Conservation (phyloP, 2,113 vertebrate species). For the Trichechus manatus region DNA sequence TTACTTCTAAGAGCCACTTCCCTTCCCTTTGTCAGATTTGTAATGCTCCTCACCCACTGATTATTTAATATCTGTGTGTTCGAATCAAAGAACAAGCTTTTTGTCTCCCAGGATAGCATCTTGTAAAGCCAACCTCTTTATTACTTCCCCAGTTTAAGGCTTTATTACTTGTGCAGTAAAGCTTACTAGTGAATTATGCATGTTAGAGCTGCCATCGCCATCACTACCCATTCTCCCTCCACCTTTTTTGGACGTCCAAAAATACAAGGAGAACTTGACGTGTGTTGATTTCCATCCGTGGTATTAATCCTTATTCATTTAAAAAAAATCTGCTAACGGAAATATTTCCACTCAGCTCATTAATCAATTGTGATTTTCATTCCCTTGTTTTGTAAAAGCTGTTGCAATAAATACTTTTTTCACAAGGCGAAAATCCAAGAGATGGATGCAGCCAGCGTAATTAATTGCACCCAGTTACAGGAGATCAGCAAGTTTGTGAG, state of each 20-base stretch:
- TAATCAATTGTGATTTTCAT: constrained; percentile 97
- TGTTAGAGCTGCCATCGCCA: constrained; percentile 36
- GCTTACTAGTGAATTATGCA: constrained; percentile 77
- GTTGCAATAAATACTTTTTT: constrained; percentile 96
- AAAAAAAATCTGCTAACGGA: constrained; percentile 93
- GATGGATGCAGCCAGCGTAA: constrained; percentile 99
- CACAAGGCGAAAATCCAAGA: constrained; percentile 95
- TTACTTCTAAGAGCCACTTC: constrained; percentile 78
- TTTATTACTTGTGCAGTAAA: constrained; percentile 81
- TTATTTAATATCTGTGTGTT: constrained; percentile 82
- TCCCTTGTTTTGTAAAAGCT: constrained; percentile 96
- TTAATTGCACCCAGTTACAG: constrained; percentile 99
- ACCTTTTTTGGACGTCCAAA: constrained; percentile 67
- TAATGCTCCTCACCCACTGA: constrained; percentile 72
- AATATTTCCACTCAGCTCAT: constrained; percentile 97
- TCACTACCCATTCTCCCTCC: background rate
- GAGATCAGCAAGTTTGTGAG: constrained; percentile 99
- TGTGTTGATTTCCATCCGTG: constrained; percentile 82
- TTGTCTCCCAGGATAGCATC: constrained; percentile 75
- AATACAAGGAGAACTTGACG: constrained; percentile 43
- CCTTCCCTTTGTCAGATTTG: constrained; percentile 72
- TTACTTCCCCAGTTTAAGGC: constrained; percentile 78
- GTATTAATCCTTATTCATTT: constrained; percentile 90
- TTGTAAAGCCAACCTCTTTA: constrained; percentile 80
- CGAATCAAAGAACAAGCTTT: constrained; percentile 78